A percentile compares a stretch with the other conserved stretches of the same genome.
Evolutionary conservation across 2,888 invertebrate genomes (phyloP).

Genomic region (Alcis repandata): DNA sequence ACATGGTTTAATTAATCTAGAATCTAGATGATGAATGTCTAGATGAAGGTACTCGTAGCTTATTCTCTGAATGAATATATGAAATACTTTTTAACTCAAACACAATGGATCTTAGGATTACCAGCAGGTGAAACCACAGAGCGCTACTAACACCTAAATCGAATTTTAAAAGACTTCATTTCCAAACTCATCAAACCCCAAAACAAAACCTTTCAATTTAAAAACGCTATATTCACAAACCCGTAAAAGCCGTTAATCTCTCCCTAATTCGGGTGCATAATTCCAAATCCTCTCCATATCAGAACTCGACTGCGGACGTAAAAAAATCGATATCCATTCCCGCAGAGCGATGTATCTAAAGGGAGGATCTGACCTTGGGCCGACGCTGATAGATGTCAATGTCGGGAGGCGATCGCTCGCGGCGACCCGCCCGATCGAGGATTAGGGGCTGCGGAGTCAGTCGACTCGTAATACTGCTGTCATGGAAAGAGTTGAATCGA

Average conservation of each 20-base stretch:
- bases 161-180: no score
- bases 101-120: no score
- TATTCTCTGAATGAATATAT: no score
- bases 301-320: conserved; percentile 29
- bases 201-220: not conserved
- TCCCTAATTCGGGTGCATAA: conserved; percentile 24
- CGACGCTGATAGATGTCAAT: conserved; percentile 41
- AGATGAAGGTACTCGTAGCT: no score
- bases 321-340: conserved; percentile 37
- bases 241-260: conserved; percentile 17
- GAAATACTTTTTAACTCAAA: no score
- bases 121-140: no score
- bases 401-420: conserved; percentile 24
- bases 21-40: no score
- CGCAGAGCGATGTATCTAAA: conserved; percentile 41
- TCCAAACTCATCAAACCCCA: not conserved
- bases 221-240: not conserved
- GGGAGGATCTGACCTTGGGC: conserved; percentile 43
- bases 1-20: no score
- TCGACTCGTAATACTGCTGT: not conserved
- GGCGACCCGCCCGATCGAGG: conserved; percentile 16
- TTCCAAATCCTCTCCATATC: conserved; percentile 17
- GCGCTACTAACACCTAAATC: no score
- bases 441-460: conserved; percentile 9
- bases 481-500: not conserved